These are phyloP conservation scores for Girardia tigrina DNA, from an alignment of 2,888 invertebrate species.

Conservation along the genomic window DNA sequence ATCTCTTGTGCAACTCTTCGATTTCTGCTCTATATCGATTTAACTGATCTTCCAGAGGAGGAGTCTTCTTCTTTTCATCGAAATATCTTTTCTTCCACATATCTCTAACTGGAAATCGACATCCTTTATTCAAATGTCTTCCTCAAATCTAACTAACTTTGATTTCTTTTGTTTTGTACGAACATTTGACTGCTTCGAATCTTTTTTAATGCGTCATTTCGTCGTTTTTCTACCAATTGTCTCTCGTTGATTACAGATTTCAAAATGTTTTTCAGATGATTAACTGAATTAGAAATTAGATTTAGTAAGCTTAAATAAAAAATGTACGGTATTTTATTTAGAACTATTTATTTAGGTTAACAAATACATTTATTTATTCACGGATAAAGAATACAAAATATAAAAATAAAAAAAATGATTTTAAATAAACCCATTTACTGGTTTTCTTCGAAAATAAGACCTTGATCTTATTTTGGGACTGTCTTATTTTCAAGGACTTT, in stretches of 20 bases:
- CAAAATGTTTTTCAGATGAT: slow-evolving; percentile 6
- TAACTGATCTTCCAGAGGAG: slow-evolving; percentile 48
- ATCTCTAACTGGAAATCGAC: slow-evolving; percentile 47
- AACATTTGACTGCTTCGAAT: background rate
- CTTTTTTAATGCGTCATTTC: background rate
- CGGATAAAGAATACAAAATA: too few species aligned
- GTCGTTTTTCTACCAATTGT: background rate
- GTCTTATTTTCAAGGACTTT: too few species aligned
- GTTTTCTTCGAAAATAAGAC: too few species aligned
- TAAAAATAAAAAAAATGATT: too few species aligned
- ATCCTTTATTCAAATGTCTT: too few species aligned
- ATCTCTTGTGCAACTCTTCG: slow-evolving; percentile 46
- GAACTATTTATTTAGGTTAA: too few species aligned
- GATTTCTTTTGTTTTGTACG: slow-evolving; percentile 1
- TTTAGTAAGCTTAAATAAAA: too few species aligned
- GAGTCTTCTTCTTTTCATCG: slow-evolving; percentile 50
- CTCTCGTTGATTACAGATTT: background rate
- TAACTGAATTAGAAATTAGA: too few species aligned
- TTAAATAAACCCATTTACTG: too few species aligned
- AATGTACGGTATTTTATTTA: too few species aligned
- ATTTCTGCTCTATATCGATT: slow-evolving; percentile 46
- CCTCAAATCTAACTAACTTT: background rate
- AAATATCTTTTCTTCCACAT: slow-evolving; percentile 51
- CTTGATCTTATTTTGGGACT: too few species aligned
- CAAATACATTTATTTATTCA: too few species aligned